These are phyloP conservation scores for Arctia plantaginis DNA, from an alignment of 2,888 invertebrate species.

Conservation along the genomic window DNA sequence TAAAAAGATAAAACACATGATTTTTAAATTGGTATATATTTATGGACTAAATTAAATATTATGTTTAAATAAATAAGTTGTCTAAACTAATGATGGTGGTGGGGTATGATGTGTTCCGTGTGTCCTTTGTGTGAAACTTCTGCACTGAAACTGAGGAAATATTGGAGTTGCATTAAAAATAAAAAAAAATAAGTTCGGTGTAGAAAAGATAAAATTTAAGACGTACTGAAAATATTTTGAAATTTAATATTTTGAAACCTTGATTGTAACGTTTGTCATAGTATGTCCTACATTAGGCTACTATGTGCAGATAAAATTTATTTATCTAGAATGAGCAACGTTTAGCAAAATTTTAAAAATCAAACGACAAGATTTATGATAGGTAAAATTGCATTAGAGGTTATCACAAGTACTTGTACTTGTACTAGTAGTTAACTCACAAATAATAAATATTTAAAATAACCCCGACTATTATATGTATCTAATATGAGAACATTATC, in stretches of 20 bases:
- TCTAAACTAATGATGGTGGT: conserved; percentile 50
- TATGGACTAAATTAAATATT: conserved; percentile 7
- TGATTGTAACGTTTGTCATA: not conserved
- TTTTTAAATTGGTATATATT: conserved; percentile 17
- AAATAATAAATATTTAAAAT: too few relatives aligned
- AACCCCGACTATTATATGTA: too few relatives aligned
- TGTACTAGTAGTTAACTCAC: too few relatives aligned
- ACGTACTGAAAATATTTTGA: not conserved
- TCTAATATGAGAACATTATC: too few relatives aligned
- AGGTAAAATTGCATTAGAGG: not conserved
- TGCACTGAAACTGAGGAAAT: conserved; percentile 79
- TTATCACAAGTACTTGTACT: too few relatives aligned
- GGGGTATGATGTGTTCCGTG: conserved; percentile 50
- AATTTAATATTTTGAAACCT: not conserved
- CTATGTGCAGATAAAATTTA: not conserved
- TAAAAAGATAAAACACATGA: not conserved
- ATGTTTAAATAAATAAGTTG: conserved; percentile 11
- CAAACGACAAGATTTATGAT: not conserved
- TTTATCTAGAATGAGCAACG: not conserved
- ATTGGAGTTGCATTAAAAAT: not conserved
- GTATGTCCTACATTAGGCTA: too few relatives aligned
- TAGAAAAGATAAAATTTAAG: not conserved
- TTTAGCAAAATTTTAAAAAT: not conserved
- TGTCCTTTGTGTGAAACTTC: conserved; percentile 78
- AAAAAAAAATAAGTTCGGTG: not conserved